Conservation (phyloP, 1,140 invertebrate genomes). For the Panagrolaimus sp. region DNA sequence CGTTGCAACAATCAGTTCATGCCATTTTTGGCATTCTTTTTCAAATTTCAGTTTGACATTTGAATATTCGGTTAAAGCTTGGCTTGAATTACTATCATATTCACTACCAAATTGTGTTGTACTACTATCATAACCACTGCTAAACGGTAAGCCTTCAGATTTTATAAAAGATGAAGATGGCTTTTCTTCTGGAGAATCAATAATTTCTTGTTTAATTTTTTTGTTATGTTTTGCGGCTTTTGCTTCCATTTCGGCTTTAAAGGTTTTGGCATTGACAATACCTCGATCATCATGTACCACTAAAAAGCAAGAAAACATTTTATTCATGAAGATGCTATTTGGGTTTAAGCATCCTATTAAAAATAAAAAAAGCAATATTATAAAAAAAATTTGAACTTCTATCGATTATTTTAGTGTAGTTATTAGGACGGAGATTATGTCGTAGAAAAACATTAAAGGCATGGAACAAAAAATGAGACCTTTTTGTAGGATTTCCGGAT, state of each 20-base stretch:
- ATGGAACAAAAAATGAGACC: too few relatives aligned
- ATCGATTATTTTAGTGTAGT: too few relatives aligned
- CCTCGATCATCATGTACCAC: not conserved
- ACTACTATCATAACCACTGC: not conserved
- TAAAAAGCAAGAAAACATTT: not conserved
- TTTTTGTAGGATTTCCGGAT: too few relatives aligned
- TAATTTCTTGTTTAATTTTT: not conserved
- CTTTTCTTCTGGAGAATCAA: not conserved
- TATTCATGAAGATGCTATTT: too few relatives aligned
- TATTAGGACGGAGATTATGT: too few relatives aligned
- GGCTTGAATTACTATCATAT: not conserved
- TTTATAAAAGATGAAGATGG: too few relatives aligned
- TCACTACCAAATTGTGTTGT: too few relatives aligned
- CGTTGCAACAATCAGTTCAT: not conserved
- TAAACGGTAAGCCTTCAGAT: too few relatives aligned
- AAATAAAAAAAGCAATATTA: too few relatives aligned
- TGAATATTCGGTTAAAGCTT: not conserved
- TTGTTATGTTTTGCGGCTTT: not conserved
- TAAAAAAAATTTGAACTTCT: too few relatives aligned
- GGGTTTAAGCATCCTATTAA: too few relatives aligned
- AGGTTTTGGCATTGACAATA: not conserved
- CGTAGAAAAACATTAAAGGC: too few relatives aligned
- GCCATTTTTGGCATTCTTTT: not conserved
- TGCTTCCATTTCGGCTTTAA: not conserved
- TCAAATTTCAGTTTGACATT: not conserved